Conservation (phyloP, 2,888 invertebrate genomes). For the Caenorhabditis parvicauda region DNA sequence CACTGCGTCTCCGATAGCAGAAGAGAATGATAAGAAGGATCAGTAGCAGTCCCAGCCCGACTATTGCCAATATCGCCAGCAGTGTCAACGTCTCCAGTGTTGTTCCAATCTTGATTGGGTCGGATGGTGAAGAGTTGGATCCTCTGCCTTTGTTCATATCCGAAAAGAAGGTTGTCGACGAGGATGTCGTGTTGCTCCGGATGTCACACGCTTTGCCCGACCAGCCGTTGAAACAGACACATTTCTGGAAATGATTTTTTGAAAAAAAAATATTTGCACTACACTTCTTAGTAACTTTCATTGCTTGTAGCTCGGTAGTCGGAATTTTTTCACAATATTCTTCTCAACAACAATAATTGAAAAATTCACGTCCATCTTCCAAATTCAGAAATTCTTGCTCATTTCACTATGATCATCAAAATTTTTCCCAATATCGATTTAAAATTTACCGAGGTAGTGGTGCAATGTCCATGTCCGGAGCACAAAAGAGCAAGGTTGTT, state of each 20-base stretch:
- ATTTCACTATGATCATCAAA: not conserved
- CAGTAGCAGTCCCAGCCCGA: constrained; percentile 64
- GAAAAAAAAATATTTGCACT: not conserved
- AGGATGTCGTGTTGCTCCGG: constrained; percentile 26
- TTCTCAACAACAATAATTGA: not conserved
- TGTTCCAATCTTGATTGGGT: constrained; percentile 29
- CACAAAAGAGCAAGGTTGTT: constrained; percentile 85
- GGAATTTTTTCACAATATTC: not conserved
- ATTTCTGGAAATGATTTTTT: constrained; percentile 72
- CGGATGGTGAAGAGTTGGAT: too few relatives aligned
- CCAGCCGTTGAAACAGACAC: constrained; percentile 81
- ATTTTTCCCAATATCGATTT: not conserved
- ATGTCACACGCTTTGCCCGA: constrained; percentile 62
- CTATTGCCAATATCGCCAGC: constrained; percentile 64
- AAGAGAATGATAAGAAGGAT: constrained; percentile 64
- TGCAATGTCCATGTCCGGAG: constrained; percentile 81
- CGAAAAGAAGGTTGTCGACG: constrained; percentile 13
- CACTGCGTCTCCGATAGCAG: constrained; percentile 62
- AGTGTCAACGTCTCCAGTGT: constrained; percentile 63
- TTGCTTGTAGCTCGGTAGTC: too few relatives aligned
- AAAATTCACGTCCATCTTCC: not conserved
- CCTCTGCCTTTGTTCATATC: constrained; percentile 6
- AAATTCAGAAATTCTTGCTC: too few relatives aligned
- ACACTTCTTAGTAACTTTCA: too few relatives aligned
- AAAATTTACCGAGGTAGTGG: constrained; percentile 28